Conservation (phyloP, 2,113 vertebrate genomes). For the Suricata suricatta region DNA sequence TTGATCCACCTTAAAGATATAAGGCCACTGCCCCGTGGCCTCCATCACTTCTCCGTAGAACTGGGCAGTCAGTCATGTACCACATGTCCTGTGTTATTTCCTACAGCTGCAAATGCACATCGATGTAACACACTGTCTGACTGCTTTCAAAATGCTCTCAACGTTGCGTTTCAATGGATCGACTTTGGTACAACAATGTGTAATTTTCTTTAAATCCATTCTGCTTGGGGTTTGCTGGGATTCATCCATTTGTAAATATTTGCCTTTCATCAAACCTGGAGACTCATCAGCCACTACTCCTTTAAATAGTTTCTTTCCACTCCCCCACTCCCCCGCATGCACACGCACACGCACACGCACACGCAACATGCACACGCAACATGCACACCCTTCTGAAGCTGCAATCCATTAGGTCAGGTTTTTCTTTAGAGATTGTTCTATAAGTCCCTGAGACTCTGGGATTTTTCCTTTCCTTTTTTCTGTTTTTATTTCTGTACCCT, state of each 20-base stretch:
- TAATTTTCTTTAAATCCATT: background rate
- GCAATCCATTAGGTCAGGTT: background rate
- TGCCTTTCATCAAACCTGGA: background rate
- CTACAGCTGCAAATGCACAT: background rate
- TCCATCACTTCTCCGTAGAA: background rate
- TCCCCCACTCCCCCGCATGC: background rate
- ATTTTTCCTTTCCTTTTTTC: background rate
- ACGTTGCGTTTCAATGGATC: background rate
- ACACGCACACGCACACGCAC: background rate
- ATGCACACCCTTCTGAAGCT: background rate
- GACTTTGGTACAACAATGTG: background rate
- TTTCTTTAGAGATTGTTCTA: background rate
- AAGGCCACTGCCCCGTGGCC: background rate
- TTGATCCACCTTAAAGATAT: background rate
- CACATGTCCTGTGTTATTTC: accelerated
- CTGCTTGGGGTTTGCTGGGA: background rate
- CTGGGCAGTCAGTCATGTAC: background rate
- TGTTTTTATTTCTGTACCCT: background rate
- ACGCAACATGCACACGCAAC: background rate
- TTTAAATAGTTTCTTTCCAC: background rate
- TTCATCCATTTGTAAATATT: background rate
- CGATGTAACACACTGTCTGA: too few species aligned
- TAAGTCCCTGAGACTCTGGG: background rate
- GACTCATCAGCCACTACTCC: background rate
- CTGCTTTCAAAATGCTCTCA: background rate